These are phyloP conservation scores for Acanthis flammea DNA, from an alignment of 2,797 vertebrate genomes.

Conservation along the genomic window DNA sequence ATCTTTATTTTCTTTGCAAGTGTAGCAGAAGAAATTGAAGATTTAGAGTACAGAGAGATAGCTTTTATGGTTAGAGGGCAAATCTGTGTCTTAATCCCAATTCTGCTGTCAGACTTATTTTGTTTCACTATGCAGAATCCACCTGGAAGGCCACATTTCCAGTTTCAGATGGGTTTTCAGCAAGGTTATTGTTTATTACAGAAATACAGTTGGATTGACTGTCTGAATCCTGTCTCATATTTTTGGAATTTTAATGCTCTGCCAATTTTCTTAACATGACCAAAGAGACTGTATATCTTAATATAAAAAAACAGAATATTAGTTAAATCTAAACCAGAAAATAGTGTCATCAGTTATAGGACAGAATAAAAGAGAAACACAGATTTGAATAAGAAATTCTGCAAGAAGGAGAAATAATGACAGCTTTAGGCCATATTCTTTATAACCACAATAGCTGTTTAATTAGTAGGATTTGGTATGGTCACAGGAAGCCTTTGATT, in stretches of 20 bases:
- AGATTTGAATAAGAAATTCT: not conserved
- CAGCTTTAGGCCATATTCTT: not conserved
- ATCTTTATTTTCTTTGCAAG: not conserved
- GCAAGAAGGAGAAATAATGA: not conserved
- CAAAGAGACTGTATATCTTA: not conserved
- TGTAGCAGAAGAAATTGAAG: not conserved
- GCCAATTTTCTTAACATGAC: not conserved
- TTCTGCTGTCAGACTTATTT: not conserved
- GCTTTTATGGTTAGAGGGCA: conserved; percentile 18
- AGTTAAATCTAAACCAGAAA: not conserved
- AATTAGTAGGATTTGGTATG: not conserved
- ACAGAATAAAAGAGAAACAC: not conserved
- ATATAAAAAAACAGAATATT: not conserved
- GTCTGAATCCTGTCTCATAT: not conserved
- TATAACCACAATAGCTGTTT: not conserved
- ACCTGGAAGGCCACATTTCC: not conserved
- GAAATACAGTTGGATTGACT: not conserved
- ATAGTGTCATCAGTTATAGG: not conserved
- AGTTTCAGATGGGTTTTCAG: conserved; percentile 4
- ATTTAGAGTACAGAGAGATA: not conserved
- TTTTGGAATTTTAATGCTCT: conserved; percentile 18
- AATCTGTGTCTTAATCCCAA: not conserved
- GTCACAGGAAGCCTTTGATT: not conserved
- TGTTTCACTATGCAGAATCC: not conserved
- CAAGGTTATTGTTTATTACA: not conserved